A percentile compares a stretch with the other conserved stretches of the same genome.
phyloP scores from a whole-genome alignment of 2,113 vertebrate genomes.

The Xenotilapia flavipinnis region DNA sequence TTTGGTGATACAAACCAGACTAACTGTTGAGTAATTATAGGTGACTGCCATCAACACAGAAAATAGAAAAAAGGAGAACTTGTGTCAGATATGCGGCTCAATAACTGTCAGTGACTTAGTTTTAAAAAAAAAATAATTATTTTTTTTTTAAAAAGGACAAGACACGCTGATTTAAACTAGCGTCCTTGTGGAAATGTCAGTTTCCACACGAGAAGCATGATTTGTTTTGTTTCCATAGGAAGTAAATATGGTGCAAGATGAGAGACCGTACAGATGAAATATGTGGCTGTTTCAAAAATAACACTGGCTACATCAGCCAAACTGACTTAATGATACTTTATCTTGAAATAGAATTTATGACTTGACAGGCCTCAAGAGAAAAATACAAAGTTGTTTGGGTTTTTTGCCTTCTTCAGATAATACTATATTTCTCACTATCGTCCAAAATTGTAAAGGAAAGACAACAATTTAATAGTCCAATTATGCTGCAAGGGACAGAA shows the following conservation, averaged over 20 bases:
- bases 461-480: not conserved
- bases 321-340: slow-evolving; percentile 16
- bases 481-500: not conserved
- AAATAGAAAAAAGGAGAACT: slow-evolving; percentile 41
- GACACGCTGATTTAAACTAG: not conserved
- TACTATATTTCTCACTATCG: not conserved
- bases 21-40: not conserved
- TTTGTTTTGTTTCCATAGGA: slow-evolving; percentile 30
- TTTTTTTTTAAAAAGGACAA: not conserved
- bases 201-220: not conserved
- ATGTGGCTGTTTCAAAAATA: slow-evolving; percentile 6
- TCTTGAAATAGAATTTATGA: not conserved
- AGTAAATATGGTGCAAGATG: slow-evolving; percentile 9
- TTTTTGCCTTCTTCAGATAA: not conserved
- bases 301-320: not conserved
- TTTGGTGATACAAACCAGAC: not conserved
- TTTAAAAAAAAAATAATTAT: rapidly evolving
- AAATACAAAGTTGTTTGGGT: not conserved
- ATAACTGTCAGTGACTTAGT: not conserved
- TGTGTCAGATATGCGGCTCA: not conserved
- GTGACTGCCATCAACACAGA: not conserved
- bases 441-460: not conserved
- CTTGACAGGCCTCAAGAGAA: not conserved
- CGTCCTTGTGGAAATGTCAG: not conserved
- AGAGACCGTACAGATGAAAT: not conserved